Conservation (phyloP, 2,113 vertebrate species). For the Dunckerocampus dactyliophorus region DNA sequence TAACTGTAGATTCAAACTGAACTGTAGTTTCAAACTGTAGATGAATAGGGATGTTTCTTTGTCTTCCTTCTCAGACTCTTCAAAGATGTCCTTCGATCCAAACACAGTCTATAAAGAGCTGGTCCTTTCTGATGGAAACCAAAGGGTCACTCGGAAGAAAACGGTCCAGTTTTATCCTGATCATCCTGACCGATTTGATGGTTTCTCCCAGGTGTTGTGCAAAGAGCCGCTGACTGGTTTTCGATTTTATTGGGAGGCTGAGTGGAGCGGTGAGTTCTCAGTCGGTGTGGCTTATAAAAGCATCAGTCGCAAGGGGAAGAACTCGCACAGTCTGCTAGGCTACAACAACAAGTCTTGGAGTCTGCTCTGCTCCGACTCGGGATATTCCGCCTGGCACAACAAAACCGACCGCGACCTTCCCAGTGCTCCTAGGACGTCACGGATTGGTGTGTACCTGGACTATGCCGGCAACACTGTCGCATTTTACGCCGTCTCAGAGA, state of each 20-base stretch:
- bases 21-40: too few species aligned
- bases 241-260: conserved; percentile 89
- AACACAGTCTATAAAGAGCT: conserved; percentile 75
- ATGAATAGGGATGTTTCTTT: background rate
- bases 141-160: conserved; percentile 55
- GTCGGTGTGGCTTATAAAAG: conserved; percentile 81
- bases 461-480: conserved; percentile 71
- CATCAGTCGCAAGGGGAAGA: conserved; percentile 75
- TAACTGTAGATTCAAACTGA: too few species aligned
- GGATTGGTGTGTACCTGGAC: conserved; percentile 84
- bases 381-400: conserved; percentile 85
- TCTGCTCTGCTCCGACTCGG: conserved; percentile 80
- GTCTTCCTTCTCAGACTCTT: conserved; percentile 54
- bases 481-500: conserved; percentile 82
- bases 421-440: conserved; percentile 42
- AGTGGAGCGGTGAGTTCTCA: conserved; percentile 75
- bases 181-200: conserved; percentile 76
- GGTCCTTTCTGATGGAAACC: conserved; percentile 66
- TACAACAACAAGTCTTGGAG: conserved; percentile 87
- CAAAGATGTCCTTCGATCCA: conserved; percentile 69
- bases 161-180: conserved; percentile 63
- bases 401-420: conserved; percentile 70
- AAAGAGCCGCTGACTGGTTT: conserved; percentile 71
- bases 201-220: conserved; percentile 86
- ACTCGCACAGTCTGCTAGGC: conserved; percentile 81